These are phyloP conservation scores for Nemopilema nomurai DNA, from an alignment of 30 jellyfish, hydroid and myxozoan species.

Conservation along the genomic window DNA sequence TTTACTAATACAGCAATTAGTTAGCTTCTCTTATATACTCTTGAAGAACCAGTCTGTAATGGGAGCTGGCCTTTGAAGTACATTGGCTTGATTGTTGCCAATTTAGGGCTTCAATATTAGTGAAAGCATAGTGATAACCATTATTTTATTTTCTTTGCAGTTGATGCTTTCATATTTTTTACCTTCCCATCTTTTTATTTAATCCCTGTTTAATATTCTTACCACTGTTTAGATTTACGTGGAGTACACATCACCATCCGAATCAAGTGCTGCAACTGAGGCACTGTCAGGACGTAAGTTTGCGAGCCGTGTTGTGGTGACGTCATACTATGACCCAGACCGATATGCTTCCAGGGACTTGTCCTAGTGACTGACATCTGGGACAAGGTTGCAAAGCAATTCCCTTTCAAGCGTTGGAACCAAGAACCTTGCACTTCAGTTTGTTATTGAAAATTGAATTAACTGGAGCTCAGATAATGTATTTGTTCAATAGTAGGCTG, in stretches of 20 bases:
- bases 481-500: not conserved
- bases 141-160: not conserved
- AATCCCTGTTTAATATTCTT: not conserved
- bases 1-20: too few species aligned
- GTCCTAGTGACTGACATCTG: constrained; percentile 17
- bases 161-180: not conserved
- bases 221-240: constrained; percentile 75
- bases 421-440: too few species aligned
- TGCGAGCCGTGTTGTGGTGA: constrained; percentile 96
- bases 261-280: constrained; percentile 85
- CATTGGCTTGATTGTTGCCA: too few species aligned
- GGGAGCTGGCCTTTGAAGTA: too few species aligned
- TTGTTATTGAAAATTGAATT: too few species aligned
- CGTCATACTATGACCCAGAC: constrained; percentile 94
- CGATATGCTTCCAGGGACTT: constrained; percentile 78
- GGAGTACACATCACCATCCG: constrained; percentile 87
- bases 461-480: too few species aligned
- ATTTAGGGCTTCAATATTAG: too few species aligned
- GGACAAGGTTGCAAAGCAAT: not conserved
- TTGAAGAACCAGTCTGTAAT: too few species aligned
- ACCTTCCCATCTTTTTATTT: not conserved
- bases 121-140: too few species aligned
- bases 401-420: not conserved
- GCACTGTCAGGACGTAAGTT: constrained; percentile 98
- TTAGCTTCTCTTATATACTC: too few species aligned